A percentile compares a stretch with the other conserved stretches of the same genome.
phyloP scores from a whole-genome alignment of 2,113 vertebrate genomes.

The Ceyx cyanopectus region DNA sequence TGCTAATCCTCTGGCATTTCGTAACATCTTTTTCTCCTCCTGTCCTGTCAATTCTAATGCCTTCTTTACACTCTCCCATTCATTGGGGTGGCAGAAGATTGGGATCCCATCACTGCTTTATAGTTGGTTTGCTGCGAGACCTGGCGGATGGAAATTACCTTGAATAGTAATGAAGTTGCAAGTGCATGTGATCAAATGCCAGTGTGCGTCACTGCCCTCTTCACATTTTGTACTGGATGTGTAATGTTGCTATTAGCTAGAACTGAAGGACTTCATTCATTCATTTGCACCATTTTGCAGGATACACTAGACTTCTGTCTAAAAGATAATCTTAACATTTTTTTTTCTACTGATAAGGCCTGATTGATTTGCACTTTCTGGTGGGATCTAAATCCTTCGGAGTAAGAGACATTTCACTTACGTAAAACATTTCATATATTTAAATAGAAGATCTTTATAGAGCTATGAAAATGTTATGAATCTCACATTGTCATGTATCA shows the following conservation, averaged over 20 bases:
- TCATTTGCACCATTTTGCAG: background rate
- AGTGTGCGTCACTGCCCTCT: background rate
- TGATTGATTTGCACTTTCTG: background rate
- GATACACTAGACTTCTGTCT: background rate
- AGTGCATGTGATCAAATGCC: background rate
- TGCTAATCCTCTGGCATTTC: background rate
- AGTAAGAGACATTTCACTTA: background rate
- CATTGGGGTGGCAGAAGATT: background rate
- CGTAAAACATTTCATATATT: background rate
- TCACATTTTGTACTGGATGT: background rate
- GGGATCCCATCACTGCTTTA: background rate
- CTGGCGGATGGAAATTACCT: background rate
- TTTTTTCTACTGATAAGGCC: background rate
- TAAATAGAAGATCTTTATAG: background rate
- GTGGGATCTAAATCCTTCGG: background rate
- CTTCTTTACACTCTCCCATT: background rate
- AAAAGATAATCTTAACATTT: background rate
- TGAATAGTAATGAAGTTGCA: background rate
- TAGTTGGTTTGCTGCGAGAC: background rate
- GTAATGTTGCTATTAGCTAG: background rate
- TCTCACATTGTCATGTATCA: background rate
- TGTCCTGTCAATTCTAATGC: background rate
- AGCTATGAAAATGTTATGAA: background rate
- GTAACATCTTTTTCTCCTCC: background rate
- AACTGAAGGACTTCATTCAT: background rate